Conservation (phyloP, 2,888 invertebrate species). For the Dyspetes luteomarginatus region DNA sequence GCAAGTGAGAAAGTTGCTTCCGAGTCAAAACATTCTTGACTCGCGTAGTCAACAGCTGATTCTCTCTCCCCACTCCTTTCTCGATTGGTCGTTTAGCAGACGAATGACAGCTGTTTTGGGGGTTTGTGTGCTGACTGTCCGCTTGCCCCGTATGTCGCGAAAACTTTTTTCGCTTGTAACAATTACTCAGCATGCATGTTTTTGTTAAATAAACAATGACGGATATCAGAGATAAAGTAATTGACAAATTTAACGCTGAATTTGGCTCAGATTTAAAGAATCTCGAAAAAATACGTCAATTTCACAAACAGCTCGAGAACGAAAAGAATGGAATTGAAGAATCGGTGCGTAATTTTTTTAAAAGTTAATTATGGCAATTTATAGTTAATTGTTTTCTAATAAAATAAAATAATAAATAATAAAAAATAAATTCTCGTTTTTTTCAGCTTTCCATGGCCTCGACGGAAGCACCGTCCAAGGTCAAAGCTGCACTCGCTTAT, state of each 20-base stretch:
- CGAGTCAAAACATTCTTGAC: background rate
- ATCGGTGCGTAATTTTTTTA: slow-evolving; percentile 81
- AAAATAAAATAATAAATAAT: slow-evolving; percentile 19
- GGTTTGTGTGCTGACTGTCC: background rate
- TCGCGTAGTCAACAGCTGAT: background rate
- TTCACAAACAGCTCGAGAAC: slow-evolving; percentile 82
- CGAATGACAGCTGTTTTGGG: background rate
- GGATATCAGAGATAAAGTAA: slow-evolving; percentile 82
- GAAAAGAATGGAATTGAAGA: slow-evolving; percentile 83
- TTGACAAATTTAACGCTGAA: slow-evolving; percentile 85
- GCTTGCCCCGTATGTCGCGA: background rate
- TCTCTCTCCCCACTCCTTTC: background rate
- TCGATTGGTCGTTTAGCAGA: background rate
- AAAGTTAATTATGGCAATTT: too few species aligned
- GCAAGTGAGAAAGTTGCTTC: background rate
- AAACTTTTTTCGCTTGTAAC: too few species aligned
- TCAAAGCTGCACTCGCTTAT: slow-evolving; percentile 87
- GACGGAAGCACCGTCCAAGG: slow-evolving; percentile 87
- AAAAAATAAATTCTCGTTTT: slow-evolving; percentile 11
- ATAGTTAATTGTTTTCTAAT: too few species aligned
- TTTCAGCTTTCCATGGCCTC: slow-evolving; percentile 88
- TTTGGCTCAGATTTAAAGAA: slow-evolving; percentile 85
- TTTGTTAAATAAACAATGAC: slow-evolving; percentile 60
- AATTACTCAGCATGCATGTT: background rate
- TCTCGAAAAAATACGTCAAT: slow-evolving; percentile 84